These are phyloP conservation scores for Theonella swinhoei DNA, from an alignment of 37 sponge, comb jelly and placozoan species.

Conservation along the genomic window DNA sequence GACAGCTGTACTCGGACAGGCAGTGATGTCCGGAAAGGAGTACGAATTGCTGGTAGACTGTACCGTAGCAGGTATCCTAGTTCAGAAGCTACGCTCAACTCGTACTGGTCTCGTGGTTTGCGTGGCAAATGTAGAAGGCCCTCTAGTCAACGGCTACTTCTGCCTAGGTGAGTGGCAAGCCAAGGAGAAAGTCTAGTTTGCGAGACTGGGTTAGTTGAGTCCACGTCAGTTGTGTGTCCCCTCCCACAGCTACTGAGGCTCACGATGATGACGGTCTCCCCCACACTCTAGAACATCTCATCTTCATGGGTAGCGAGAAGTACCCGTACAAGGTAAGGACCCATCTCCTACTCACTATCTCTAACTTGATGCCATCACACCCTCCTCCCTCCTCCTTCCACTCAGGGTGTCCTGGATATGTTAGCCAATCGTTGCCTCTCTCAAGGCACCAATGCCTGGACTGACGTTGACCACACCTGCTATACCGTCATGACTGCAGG, in stretches of 20 bases:
- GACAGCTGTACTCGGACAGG: background rate
- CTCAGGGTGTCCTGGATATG: conserved; percentile 92
- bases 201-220: background rate
- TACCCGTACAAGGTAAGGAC: conserved; percentile 90
- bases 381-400: background rate
- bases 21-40: background rate
- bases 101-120: conserved; percentile 82
- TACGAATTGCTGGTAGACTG: conserved; percentile 46
- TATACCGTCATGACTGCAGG: conserved; percentile 97
- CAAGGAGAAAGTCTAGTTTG: background rate
- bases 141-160: conserved; percentile 89
- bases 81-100: conserved; percentile 63
- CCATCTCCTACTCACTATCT: background rate
- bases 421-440: conserved; percentile 92
- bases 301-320: conserved; percentile 96
- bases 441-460: conserved; percentile 98
- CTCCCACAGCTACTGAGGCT: conserved; percentile 85
- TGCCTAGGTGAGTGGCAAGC: conserved; percentile 61
- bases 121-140: conserved; percentile 79
- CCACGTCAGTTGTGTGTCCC: background rate
- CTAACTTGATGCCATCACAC: background rate
- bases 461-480: conserved; percentile 95
- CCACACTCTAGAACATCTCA: conserved; percentile 96
- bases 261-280: conserved; percentile 97
- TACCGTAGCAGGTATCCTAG: conserved; percentile 50